Conservation (phyloP, 2,888 invertebrate species). For the Platycheirus rosarum region DNA sequence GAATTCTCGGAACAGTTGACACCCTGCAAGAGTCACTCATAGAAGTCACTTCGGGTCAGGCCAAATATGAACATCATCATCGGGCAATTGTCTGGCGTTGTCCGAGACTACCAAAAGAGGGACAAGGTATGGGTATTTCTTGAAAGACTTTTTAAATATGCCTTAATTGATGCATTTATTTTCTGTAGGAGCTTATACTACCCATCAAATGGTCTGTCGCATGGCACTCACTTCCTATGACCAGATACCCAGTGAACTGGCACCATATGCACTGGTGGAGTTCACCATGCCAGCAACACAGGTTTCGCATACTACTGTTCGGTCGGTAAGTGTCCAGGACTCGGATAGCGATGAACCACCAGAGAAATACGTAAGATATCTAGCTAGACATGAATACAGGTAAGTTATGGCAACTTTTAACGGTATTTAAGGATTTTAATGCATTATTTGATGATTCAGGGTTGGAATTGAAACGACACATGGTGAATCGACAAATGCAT, state of each 20-base stretch:
- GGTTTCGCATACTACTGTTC: conserved; percentile 96
- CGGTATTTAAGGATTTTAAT: neutral
- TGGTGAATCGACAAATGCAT: conserved; percentile 88
- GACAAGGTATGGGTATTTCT: conserved; percentile 96
- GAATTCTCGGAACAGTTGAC: conserved; percentile 95
- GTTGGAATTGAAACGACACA: conserved; percentile 95
- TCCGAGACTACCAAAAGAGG: conserved; percentile 98
- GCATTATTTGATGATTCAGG: conserved; percentile 82
- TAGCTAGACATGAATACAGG: conserved; percentile 97
- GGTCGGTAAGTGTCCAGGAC: conserved; percentile 95
- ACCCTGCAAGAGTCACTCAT: conserved; percentile 95
- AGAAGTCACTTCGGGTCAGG: conserved; percentile 97
- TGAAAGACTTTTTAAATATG: neutral
- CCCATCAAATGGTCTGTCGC: conserved; percentile 96
- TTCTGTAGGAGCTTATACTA: conserved; percentile 95
- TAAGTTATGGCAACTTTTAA: conserved; percentile 80
- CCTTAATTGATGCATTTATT: neutral
- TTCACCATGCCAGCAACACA: conserved; percentile 99
- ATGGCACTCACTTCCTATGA: conserved; percentile 98
- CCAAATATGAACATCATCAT: conserved; percentile 99
- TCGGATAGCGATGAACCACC: conserved; percentile 95
- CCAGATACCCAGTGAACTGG: conserved; percentile 96
- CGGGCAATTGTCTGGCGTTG: conserved; percentile 99
- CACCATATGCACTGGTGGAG: conserved; percentile 94
- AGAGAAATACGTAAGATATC: conserved; percentile 98